Conservation (phyloP, 2,113 vertebrate species). For the Odocoileus hemionus region DNA sequence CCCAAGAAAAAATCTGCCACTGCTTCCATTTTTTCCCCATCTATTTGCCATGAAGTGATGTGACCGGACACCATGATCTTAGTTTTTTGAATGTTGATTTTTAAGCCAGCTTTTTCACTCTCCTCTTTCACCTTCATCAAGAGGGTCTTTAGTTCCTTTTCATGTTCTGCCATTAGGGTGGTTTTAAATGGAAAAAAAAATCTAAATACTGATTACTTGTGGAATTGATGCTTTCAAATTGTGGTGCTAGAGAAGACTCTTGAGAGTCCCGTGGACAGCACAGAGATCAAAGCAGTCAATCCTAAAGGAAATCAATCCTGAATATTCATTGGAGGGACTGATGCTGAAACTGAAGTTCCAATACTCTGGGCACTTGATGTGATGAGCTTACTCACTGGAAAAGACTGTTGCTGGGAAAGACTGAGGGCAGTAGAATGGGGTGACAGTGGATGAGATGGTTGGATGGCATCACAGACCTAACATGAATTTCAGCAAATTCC, state of each 20-base stretch:
- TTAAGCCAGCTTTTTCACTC: not conserved
- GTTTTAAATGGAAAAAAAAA: not conserved
- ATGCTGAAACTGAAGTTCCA: not conserved
- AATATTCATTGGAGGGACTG: not conserved
- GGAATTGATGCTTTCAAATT: not conserved
- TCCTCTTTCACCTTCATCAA: not conserved
- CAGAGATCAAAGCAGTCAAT: not conserved
- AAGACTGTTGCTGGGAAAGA: not conserved
- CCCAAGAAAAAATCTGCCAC: not conserved
- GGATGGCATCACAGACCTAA: not conserved
- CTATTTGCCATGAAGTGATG: not conserved
- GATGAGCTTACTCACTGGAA: not conserved
- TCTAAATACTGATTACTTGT: not conserved
- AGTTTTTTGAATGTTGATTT: not conserved
- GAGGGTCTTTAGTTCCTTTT: not conserved
- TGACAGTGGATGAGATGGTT: not conserved
- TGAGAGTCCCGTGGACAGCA: not conserved
- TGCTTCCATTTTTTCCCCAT: not conserved
- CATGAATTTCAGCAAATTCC: not conserved
- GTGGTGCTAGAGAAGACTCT: not conserved
- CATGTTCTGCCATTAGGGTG: not conserved
- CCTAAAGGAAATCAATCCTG: not conserved
- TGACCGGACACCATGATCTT: not conserved
- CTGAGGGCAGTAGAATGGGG: not conserved
- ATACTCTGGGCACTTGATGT: not conserved